A percentile compares a stretch with the other conserved stretches of the same genome.
These are phyloP conservation scores for Sialia sialis DNA, from an alignment of 2,113 vertebrate genomes.

Conservation along the genomic window DNA sequence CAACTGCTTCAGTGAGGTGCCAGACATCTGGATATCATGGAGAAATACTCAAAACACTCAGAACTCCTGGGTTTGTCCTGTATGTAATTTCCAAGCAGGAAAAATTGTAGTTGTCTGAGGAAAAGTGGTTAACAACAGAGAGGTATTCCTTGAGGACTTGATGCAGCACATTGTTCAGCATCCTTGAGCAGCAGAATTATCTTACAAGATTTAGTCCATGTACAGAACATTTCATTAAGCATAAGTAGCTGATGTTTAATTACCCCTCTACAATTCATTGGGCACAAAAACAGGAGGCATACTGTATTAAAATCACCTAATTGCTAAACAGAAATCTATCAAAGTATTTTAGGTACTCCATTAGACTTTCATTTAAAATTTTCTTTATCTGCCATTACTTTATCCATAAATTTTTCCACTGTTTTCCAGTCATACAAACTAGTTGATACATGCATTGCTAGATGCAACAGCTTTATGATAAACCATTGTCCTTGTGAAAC, in stretches of 20 bases:
- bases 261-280: neutral
- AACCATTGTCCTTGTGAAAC: neutral
- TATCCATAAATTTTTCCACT: neutral
- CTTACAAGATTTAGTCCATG: fast-evolving
- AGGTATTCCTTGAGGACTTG: neutral
- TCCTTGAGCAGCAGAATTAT: neutral
- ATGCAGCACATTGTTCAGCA: neutral
- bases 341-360: neutral
- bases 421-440: neutral
- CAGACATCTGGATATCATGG: constrained; percentile 24
- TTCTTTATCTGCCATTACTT: neutral
- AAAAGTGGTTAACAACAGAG: neutral
- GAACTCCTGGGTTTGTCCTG: neutral
- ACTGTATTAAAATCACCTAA: neutral
- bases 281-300: neutral
- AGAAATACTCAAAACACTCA: neutral
- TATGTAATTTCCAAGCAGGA: neutral
- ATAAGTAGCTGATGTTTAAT: neutral
- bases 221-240: neutral
- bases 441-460: neutral
- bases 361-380: neutral
- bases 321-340: neutral
- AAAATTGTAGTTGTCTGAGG: neutral
- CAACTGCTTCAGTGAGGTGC: constrained; percentile 8
- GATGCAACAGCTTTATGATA: neutral